A percentile compares a stretch with the other conserved stretches of the same genome.
Evolutionary conservation across 2,113 vertebrate species (phyloP).

Genomic region (Gallinago media): DNA sequence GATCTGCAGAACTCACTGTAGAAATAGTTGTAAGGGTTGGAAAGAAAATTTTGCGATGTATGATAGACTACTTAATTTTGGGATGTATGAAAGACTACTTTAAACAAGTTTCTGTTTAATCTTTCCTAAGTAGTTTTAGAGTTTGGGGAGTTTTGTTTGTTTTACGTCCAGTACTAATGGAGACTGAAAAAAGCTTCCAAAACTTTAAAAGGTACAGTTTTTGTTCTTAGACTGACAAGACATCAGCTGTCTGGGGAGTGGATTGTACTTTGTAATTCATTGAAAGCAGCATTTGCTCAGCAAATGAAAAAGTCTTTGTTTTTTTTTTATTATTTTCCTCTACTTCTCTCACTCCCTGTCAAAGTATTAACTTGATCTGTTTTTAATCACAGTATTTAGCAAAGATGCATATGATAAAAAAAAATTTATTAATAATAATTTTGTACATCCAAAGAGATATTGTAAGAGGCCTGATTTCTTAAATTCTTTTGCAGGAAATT

Average conservation of each 20-base stretch:
- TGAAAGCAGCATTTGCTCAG: neutral
- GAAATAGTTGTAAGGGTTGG: neutral
- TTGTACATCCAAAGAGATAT: neutral
- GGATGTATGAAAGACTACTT: neutral
- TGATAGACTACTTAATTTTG: neutral
- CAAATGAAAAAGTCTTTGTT: neutral
- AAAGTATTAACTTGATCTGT: neutral
- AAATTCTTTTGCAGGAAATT: neutral
- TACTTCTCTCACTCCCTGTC: neutral
- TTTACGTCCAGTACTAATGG: neutral
- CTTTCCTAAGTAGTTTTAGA: neutral
- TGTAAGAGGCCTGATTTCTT: neutral
- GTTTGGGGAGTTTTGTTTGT: neutral
- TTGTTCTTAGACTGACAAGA: neutral
- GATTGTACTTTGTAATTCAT: neutral
- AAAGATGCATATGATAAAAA: neutral
- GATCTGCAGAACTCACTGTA: slow-evolving; percentile 30
- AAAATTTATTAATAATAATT: neutral
- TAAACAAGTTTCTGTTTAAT: neutral
- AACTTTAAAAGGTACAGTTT: neutral
- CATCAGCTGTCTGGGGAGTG: neutral
- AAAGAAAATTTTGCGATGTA: neutral
- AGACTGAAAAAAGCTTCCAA: neutral
- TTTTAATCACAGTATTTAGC: neutral
- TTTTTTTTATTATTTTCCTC: neutral